Percentiles rank a stretch among this genome's conserved stretches.
phyloP scores from a whole-genome alignment of 2,888 invertebrate species.

The Phrixothrix hirtus region DNA sequence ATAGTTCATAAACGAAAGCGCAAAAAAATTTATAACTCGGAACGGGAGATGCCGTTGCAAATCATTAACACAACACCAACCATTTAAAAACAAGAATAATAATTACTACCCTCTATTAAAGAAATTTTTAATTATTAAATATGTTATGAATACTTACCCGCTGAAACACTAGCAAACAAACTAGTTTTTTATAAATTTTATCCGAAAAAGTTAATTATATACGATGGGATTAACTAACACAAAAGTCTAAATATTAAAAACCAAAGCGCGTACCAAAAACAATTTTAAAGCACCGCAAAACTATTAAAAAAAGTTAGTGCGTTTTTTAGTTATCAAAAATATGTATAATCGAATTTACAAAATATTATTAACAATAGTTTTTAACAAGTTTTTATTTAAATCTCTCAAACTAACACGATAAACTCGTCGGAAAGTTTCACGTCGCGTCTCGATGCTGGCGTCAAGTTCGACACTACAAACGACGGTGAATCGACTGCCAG shows the following conservation, averaged over 20 bases:
- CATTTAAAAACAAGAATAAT: conserved; percentile 1
- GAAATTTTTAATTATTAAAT: too few relatives aligned
- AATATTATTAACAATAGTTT: conserved; percentile 19
- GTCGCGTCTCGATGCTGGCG: conserved; percentile 22
- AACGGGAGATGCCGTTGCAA: background rate
- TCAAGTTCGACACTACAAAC: conserved; percentile 29
- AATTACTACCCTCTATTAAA: conserved; percentile 1
- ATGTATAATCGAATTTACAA: conserved; percentile 16
- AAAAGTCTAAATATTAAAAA: too few relatives aligned
- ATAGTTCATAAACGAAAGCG: background rate
- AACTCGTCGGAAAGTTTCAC: conserved; percentile 20
- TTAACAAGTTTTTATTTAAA: too few relatives aligned
- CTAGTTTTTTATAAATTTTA: too few relatives aligned
- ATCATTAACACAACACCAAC: background rate
- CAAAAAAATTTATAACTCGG: background rate
- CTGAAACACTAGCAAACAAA: background rate
- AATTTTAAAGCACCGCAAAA: too few relatives aligned
- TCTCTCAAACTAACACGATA: conserved; percentile 17
- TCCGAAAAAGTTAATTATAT: too few relatives aligned
- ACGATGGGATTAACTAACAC: too few relatives aligned
- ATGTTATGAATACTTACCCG: conserved; percentile 12
- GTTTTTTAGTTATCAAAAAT: conserved; percentile 20
- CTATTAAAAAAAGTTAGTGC: too few relatives aligned
- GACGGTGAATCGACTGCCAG: conserved; percentile 43
- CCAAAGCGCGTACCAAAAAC: too few relatives aligned